A percentile compares a stretch with the other conserved stretches of the same genome.
Evolutionary conservation across 2,797 vertebrate species (phyloP).

Genomic region (Acanthurus tractus): DNA sequence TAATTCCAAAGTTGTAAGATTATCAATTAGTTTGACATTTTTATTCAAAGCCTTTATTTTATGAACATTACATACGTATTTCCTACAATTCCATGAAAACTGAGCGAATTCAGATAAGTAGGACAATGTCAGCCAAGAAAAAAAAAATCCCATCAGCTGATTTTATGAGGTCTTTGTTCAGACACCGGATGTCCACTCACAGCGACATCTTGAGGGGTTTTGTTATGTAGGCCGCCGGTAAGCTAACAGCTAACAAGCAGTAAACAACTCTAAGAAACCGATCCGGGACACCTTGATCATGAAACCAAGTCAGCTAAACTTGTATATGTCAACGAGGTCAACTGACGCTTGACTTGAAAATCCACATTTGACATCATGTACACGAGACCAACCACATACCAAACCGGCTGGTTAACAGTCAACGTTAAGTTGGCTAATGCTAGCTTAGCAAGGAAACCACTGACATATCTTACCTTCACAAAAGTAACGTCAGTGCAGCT

Average conservation of each 20-base stretch:
- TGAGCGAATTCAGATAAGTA: rapidly evolving
- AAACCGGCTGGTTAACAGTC: slow-evolving; percentile 35
- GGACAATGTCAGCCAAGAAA: not conserved
- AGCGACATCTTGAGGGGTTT: slow-evolving; percentile 65
- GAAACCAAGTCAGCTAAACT: rapidly evolving
- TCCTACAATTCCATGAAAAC: rapidly evolving
- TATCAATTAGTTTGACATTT: too few relatives aligned
- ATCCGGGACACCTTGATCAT: rapidly evolving
- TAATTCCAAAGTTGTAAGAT: rapidly evolving
- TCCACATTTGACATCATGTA: too few relatives aligned
- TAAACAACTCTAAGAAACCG: slow-evolving; percentile 2
- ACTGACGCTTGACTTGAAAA: rapidly evolving
- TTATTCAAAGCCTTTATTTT: not conserved
- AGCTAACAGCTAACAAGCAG: slow-evolving; percentile 41
- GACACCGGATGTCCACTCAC: slow-evolving; percentile 73
- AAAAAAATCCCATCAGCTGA: slow-evolving; percentile 39
- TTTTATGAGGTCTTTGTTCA: slow-evolving; percentile 79
- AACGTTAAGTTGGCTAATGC: slow-evolving; percentile 31
- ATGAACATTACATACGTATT: rapidly evolving
- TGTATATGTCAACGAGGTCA: rapidly evolving
- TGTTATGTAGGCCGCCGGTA: slow-evolving; percentile 57
- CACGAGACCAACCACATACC: slow-evolving; percentile 8
- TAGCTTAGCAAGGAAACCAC: slow-evolving; percentile 32
- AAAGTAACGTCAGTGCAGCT: slow-evolving; percentile 71
- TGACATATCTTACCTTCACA: slow-evolving; percentile 71